These are phyloP conservation scores for Henricia sp. DNA, from an alignment of 53 echinoderm and acorn worm species.

Conservation along the genomic window DNA sequence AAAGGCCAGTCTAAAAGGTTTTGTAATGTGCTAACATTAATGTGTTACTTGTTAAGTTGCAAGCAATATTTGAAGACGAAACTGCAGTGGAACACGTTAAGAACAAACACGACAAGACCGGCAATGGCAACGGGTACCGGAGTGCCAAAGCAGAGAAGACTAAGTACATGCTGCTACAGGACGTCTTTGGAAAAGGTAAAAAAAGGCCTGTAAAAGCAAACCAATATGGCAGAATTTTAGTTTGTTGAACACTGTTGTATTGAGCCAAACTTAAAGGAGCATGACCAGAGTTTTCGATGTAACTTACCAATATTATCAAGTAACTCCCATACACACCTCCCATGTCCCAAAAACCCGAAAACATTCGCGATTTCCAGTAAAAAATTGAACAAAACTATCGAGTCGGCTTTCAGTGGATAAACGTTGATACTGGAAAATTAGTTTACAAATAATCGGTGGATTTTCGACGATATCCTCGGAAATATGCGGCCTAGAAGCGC, in stretches of 20 bases:
- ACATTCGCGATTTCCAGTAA: too few species aligned
- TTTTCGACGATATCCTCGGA: too few species aligned
- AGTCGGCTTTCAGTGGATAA: too few species aligned
- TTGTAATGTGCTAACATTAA: neutral
- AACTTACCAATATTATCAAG: too few species aligned
- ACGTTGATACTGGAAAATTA: too few species aligned
- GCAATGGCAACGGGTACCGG: constrained; percentile 42
- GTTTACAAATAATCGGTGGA: too few species aligned
- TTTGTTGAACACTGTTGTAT: neutral
- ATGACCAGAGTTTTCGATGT: neutral
- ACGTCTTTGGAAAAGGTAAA: constrained; percentile 97
- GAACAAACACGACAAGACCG: constrained; percentile 32
- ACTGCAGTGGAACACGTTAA: constrained; percentile 92
- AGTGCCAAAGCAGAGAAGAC: constrained; percentile 46
- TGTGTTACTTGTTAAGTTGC: constrained; percentile 65
- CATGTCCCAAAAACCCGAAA: too few species aligned
- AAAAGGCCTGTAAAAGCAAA: neutral
- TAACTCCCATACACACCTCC: too few species aligned
- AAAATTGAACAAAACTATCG: too few species aligned
- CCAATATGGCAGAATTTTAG: neutral
- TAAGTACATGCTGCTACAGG: constrained; percentile 78
- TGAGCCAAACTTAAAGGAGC: neutral
- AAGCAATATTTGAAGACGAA: constrained; percentile 98
- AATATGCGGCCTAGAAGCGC: too few species aligned
- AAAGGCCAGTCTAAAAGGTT: neutral